Evolutionary conservation across 2,888 invertebrate species (phyloP).

Genomic region (Perizoma flavofasciatum): DNA sequence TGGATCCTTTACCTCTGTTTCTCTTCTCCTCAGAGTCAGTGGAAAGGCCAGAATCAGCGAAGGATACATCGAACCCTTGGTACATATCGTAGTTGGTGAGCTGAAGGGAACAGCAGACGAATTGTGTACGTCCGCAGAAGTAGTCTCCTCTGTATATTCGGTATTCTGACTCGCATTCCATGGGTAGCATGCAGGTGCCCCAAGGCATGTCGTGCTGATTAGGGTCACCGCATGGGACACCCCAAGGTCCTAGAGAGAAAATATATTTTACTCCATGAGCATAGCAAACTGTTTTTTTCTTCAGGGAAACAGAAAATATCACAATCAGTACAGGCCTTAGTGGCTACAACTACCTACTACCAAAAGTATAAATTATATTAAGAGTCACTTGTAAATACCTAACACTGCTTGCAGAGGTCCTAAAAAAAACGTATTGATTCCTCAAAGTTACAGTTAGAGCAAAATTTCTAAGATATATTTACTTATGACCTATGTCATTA

Average conservation of each 20-base stretch:
- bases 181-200: slow-evolving; percentile 67
- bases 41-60: slow-evolving; percentile 55
- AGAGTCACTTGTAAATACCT: too few relatives aligned
- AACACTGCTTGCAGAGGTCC: too few relatives aligned
- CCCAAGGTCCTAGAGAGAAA: slow-evolving; percentile 67
- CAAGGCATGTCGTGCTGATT: slow-evolving; percentile 72
- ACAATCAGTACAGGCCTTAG: too few relatives aligned
- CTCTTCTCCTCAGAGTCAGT: slow-evolving; percentile 60
- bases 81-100: slow-evolving; percentile 68
- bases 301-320: too few relatives aligned
- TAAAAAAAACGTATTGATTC: too few relatives aligned
- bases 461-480: too few relatives aligned
- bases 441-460: too few relatives aligned
- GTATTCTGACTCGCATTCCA: slow-evolving; percentile 68
- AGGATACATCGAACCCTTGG: slow-evolving; percentile 67
- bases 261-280: slow-evolving; percentile 1
- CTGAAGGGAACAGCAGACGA: slow-evolving; percentile 65
- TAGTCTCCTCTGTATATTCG: slow-evolving; percentile 70
- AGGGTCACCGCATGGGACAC: slow-evolving; percentile 72
- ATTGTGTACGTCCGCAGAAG: slow-evolving; percentile 66
- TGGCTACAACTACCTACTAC: too few relatives aligned
- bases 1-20: slow-evolving; percentile 39
- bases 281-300: not conserved
- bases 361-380: too few relatives aligned
- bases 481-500: too few relatives aligned